Conservation (phyloP, 2,888 invertebrate genomes). For the Hypercompe scribonia region DNA sequence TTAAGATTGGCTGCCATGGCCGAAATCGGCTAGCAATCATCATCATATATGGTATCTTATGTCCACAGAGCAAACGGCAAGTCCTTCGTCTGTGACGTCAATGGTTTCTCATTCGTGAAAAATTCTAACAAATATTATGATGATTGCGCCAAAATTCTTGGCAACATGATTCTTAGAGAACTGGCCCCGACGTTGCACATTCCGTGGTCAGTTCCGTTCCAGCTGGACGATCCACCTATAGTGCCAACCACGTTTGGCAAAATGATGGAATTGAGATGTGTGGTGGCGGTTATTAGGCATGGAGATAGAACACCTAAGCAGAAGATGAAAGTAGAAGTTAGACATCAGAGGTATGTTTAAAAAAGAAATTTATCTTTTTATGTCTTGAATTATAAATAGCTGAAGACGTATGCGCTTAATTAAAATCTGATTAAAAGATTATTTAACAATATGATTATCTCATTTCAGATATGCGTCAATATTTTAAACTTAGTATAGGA, state of each 20-base stretch:
- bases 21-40: no score
- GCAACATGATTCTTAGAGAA: conserved; percentile 98
- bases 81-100: conserved; percentile 99
- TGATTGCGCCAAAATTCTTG: conserved; percentile 99
- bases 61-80: conserved; percentile 96
- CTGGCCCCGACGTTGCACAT: conserved; percentile 98
- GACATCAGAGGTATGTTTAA: conserved; percentile 92
- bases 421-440: no score
- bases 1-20: no score
- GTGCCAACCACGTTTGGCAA: conserved; percentile 99
- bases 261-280: conserved; percentile 97
- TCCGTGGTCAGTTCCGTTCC: conserved; percentile 99
- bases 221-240: conserved; percentile 98
- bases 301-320: conserved; percentile 99
- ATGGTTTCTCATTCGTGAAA: conserved; percentile 99
- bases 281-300: conserved; percentile 98
- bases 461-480: not conserved
- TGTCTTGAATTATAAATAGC: no score
- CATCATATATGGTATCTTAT: no score
- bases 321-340: conserved; percentile 99
- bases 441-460: not conserved
- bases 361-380: not conserved
- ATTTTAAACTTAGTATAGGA: not conserved
- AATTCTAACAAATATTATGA: conserved; percentile 99
- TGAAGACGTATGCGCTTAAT: no score